phyloP scores from a whole-genome alignment of 2,888 invertebrate genomes.

The Nemotelus nigrinus region DNA sequence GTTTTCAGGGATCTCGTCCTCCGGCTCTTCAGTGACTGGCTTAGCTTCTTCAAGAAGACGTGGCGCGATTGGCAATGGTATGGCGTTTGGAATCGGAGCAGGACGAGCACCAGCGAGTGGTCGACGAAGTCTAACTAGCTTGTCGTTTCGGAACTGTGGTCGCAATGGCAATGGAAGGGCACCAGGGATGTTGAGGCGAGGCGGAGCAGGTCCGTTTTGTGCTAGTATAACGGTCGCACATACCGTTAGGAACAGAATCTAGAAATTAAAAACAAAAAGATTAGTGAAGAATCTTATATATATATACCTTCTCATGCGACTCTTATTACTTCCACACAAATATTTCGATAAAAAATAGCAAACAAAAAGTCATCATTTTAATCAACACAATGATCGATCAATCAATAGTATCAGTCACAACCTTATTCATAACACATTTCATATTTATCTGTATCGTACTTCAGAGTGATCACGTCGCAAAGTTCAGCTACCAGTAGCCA shows the following conservation, averaged over 20 bases:
- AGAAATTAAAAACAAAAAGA: constrained; percentile 31
- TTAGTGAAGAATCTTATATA: background rate
- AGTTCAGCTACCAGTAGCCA: too few relatives aligned
- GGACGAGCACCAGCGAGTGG: constrained; percentile 64
- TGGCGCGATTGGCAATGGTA: constrained; percentile 65
- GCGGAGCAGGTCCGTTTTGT: constrained; percentile 71
- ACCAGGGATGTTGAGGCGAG: constrained; percentile 73
- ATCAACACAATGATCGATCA: background rate
- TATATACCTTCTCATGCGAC: background rate
- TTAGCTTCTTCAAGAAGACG: constrained; percentile 66
- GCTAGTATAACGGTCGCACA: constrained; percentile 61
- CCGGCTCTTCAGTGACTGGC: constrained; percentile 75
- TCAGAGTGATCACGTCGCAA: too few relatives aligned
- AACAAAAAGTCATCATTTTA: background rate
- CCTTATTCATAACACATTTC: too few relatives aligned
- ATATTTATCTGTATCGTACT: too few relatives aligned
- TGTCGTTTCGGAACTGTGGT: constrained; percentile 56
- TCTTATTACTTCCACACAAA: background rate
- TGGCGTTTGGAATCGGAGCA: constrained; percentile 65
- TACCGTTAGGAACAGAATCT: constrained; percentile 44
- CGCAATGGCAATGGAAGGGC: constrained; percentile 66
- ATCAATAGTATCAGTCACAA: too few relatives aligned
- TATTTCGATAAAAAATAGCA: background rate
- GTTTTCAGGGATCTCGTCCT: constrained; percentile 70
- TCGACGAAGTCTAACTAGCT: constrained; percentile 60